Conservation (phyloP, 53 echinoderm and acorn worm species). For the Echinometra lucunter region DNA sequence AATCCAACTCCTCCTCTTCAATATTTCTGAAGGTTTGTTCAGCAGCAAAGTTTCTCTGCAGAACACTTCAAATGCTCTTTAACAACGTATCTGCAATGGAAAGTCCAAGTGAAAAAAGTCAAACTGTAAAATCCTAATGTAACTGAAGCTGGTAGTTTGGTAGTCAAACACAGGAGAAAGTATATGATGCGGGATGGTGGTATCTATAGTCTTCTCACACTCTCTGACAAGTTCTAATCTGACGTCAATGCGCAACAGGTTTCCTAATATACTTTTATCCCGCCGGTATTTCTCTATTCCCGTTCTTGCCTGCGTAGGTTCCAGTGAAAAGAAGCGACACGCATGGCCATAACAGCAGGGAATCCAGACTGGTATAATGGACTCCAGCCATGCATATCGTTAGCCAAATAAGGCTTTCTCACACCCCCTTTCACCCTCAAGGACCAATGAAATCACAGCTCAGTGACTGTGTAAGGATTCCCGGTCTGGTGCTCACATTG, state of each 20-base stretch:
- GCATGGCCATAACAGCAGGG: background rate
- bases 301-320: background rate
- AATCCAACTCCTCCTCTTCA: background rate
- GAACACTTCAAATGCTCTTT: background rate
- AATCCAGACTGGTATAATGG: background rate
- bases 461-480: background rate
- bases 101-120: background rate
- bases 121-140: background rate
- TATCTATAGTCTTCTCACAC: background rate
- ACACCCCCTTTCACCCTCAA: slow-evolving; percentile 8
- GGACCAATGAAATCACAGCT: slow-evolving; percentile 30
- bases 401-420: slow-evolving; percentile 14
- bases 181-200: background rate
- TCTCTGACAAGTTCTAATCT: slow-evolving; percentile 12
- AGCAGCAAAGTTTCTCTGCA: background rate
- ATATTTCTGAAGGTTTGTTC: background rate
- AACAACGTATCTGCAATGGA: background rate
- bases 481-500: too few species aligned
- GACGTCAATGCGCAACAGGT: slow-evolving; percentile 31
- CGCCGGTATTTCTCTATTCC: background rate
- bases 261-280: background rate
- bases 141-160: background rate
- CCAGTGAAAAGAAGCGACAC: background rate
- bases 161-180: background rate
- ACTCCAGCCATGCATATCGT: background rate